A percentile compares a stretch with the other conserved stretches of the same genome.
Evolutionary conservation across 2,888 invertebrate species (phyloP).

Genomic region (Caenorhabditis sulstoni): DNA sequence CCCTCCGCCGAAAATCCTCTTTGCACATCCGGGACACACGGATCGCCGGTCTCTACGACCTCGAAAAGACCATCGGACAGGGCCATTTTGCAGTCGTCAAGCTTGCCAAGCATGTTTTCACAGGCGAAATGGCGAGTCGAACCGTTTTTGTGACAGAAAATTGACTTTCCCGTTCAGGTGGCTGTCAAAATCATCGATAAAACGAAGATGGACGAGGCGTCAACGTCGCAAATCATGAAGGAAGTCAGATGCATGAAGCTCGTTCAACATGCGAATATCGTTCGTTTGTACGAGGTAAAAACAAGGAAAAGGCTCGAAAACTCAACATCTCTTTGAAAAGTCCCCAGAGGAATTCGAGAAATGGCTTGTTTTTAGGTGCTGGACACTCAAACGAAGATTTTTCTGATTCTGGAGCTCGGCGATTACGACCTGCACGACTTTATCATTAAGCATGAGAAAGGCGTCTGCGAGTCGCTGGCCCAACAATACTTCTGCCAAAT

Average conservation of each 20-base stretch:
- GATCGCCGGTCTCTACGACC: conserved; percentile 91
- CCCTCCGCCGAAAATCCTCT: conserved; percentile 56
- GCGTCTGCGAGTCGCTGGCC: conserved; percentile 85
- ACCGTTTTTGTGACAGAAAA: neutral
- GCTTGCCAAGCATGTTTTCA: conserved; percentile 97
- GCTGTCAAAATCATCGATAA: conserved; percentile 92
- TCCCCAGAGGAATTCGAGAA: conserved; percentile 2
- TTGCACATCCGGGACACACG: conserved; percentile 64
- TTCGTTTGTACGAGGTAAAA: conserved; percentile 93
- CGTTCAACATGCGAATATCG: conserved; percentile 99
- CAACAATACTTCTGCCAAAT: conserved; percentile 94
- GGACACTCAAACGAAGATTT: conserved; percentile 95
- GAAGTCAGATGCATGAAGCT: conserved; percentile 94
- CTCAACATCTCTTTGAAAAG: neutral
- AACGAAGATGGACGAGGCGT: conserved; percentile 95
- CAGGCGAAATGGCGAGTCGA: conserved; percentile 95
- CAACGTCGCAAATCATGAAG: conserved; percentile 95
- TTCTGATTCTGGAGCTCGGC: conserved; percentile 92
- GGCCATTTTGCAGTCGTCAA: conserved; percentile 99
- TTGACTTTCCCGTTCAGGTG: conserved; percentile 80
- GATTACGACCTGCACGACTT: conserved; percentile 99
- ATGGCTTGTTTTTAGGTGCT: conserved; percentile 83
- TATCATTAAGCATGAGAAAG: conserved; percentile 93
- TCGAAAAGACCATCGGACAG: conserved; percentile 96
- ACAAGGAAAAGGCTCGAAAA: neutral